Conservation (phyloP, 2,113 vertebrate genomes). For the Piaya cayana region DNA sequence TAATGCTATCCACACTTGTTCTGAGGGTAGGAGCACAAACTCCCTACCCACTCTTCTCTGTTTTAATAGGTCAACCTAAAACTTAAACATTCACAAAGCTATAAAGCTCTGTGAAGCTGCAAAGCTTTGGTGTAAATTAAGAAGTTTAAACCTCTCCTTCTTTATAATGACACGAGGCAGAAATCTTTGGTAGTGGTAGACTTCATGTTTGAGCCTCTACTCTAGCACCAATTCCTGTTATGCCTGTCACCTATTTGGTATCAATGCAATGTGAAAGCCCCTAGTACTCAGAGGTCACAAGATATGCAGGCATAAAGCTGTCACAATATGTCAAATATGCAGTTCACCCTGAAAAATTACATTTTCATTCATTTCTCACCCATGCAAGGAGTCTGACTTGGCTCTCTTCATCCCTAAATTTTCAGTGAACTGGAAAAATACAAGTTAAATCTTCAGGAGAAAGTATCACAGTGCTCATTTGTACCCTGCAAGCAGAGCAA, state of each 20-base stretch:
- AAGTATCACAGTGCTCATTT: not conserved
- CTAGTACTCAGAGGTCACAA: not conserved
- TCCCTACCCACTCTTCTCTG: not conserved
- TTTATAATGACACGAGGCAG: not conserved
- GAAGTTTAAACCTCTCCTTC: not conserved
- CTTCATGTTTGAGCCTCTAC: not conserved
- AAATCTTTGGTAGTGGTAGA: not conserved
- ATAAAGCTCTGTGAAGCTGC: not conserved
- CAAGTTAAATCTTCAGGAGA: not conserved
- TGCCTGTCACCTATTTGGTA: not conserved
- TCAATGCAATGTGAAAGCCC: not conserved
- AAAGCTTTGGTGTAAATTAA: not conserved
- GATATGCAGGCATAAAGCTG: not conserved
- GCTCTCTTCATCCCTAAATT: not conserved
- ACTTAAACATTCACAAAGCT: not conserved
- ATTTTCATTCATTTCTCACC: not conserved
- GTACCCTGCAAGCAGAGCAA: not conserved
- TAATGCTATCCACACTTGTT: conserved; percentile 57
- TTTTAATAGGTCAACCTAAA: not conserved
- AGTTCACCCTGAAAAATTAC: not conserved
- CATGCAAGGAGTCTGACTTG: not conserved
- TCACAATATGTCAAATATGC: not conserved
- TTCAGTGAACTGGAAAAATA: not conserved
- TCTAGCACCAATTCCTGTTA: not conserved
- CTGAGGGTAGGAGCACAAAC: not conserved